A percentile compares a stretch with the other conserved stretches of the same genome.
Conservation (phyloP, 1,140 invertebrate species). For the Goniozus legneri region DNA sequence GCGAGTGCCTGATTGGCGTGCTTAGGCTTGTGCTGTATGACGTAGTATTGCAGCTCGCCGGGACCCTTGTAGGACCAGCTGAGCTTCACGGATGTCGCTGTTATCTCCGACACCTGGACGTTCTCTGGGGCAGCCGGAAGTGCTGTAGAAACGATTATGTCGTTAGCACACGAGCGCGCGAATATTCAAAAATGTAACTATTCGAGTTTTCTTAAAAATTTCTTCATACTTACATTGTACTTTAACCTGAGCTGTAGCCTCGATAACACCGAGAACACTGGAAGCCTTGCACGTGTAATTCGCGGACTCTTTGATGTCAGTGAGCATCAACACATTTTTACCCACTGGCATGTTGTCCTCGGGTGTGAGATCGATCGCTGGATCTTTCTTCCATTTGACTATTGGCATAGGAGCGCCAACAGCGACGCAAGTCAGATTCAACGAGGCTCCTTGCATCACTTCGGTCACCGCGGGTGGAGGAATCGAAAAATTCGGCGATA, state of each 20-base stretch:
- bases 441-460: constrained; percentile 83
- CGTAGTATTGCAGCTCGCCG: constrained; percentile 87
- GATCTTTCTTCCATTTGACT: constrained; percentile 90
- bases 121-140: constrained; percentile 84
- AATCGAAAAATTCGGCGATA: constrained; percentile 91
- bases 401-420: constrained; percentile 96
- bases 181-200: no score
- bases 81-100: constrained; percentile 84
- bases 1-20: constrained; percentile 70
- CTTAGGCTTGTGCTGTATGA: constrained; percentile 93
- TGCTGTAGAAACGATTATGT: constrained; percentile 61
- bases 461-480: constrained; percentile 78
- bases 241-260: constrained; percentile 81
- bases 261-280: constrained; percentile 90
- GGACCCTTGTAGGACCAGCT: constrained; percentile 85
- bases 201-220: no score
- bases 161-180: no score
- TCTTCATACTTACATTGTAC: constrained; percentile 85
- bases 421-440: constrained; percentile 95
- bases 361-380: constrained; percentile 75
- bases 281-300: constrained; percentile 97
- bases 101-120: constrained; percentile 86
- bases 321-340: constrained; percentile 80
- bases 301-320: constrained; percentile 83
- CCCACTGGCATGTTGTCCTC: constrained; percentile 83